These are phyloP conservation scores for Ctenosaura bakeri DNA, from an alignment of 2,797 vertebrate species.

Conservation along the genomic window DNA sequence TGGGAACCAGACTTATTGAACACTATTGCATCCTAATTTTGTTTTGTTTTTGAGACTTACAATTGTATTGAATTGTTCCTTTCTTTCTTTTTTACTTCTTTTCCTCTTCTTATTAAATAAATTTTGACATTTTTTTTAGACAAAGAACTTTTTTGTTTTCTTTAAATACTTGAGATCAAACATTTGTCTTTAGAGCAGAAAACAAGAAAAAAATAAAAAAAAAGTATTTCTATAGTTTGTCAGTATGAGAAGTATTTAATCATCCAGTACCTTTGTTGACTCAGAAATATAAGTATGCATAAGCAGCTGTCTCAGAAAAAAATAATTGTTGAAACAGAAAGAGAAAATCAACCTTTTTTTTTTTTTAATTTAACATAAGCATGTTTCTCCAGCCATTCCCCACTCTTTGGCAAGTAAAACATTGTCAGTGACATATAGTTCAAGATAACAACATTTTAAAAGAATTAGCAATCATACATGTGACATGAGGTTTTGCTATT, in stretches of 20 bases:
- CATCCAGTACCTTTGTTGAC: too few species aligned
- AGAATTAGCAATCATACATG: too few species aligned
- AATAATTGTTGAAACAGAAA: neutral
- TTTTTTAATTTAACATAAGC: neutral
- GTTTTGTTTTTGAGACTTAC: too few species aligned
- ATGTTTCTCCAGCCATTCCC: neutral
- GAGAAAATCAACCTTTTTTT: neutral
- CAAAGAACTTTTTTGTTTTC: neutral
- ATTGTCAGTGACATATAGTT: neutral
- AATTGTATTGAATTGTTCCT: too few species aligned
- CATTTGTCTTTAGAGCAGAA: neutral
- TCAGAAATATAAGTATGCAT: neutral
- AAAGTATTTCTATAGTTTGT: neutral
- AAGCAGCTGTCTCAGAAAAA: too few species aligned
- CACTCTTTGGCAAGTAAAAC: neutral
- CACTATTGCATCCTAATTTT: too few species aligned
- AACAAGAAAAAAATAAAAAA: neutral
- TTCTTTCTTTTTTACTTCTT: too few species aligned
- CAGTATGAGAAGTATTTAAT: neutral
- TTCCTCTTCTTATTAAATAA: too few species aligned
- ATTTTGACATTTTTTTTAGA: too few species aligned
- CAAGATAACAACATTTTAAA: too few species aligned
- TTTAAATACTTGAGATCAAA: neutral
- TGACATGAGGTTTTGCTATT: neutral
- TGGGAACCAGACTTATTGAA: too few species aligned